Conservation (phyloP, 2,888 invertebrate genomes). For the Rugalucina vietnamica region DNA sequence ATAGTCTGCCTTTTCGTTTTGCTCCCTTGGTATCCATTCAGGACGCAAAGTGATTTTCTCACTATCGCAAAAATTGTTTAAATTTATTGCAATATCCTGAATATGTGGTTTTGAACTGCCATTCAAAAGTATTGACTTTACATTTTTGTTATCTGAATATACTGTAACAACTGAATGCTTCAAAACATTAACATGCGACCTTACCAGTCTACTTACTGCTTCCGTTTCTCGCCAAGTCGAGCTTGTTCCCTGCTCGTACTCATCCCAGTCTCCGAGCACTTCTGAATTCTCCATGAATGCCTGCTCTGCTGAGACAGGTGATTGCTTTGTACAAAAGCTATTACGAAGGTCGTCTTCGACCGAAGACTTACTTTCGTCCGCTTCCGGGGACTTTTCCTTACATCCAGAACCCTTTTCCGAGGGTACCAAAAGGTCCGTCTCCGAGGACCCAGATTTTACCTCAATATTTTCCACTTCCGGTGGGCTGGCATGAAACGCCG, state of each 20-base stretch:
- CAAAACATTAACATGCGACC: neutral
- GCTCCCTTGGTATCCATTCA: slow-evolving; percentile 7
- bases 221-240: slow-evolving; percentile 17
- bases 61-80: neutral
- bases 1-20: slow-evolving; percentile 17
- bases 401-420: too few species aligned
- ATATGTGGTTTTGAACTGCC: neutral
- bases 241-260: neutral
- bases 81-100: neutral
- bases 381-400: too few species aligned
- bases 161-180: neutral
- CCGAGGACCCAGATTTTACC: too few species aligned
- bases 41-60: neutral
- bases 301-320: too few species aligned
- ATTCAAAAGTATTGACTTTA: neutral
- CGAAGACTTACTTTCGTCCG: too few species aligned
- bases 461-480: too few species aligned
- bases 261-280: neutral
- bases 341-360: too few species aligned
- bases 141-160: slow-evolving; percentile 21
- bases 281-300: neutral
- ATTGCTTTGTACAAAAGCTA: too few species aligned
- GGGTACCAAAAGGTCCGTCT: too few species aligned
- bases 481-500: too few species aligned
- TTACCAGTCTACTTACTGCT: slow-evolving; percentile 4